Evolutionary conservation across 2,888 invertebrate species (phyloP), one percentile per base, ranked within the genome.

Genomic region (Apotomis capreana): DNA sequence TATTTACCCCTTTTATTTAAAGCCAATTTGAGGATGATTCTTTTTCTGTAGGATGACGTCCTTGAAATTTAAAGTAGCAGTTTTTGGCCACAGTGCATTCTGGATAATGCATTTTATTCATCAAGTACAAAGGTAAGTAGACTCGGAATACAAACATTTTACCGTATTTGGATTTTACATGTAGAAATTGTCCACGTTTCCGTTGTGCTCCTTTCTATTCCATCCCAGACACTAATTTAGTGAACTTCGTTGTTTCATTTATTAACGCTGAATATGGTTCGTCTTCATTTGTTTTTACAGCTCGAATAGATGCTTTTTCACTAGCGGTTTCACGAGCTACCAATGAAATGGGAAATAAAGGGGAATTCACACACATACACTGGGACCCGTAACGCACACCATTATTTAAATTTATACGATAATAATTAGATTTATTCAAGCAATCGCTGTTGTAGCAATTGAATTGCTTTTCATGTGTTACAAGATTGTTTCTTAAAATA

Each of bases 221-320:
- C 46, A 65, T 36, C 9, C 46, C 46, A 13, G 55, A 55, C 26
- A 65, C 65, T 65, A 46, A n/a, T 55, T 55, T 12, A n/a, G 26
- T 57, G 10, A 65, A 65, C 9, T 65, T 65, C 26, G 26, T 65
- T n/a, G 55, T 65, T n/a, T 65, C 65, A 46, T 65, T 65, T 9
- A 65, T 46, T 12, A 65, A 54, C 46, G 26, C 12, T 12, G 62
- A 57, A 6, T 57, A 62, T 10, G 46, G 15, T 4, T 57, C 51
- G 5, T 36, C 37, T 15, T 63, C 49, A 9, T 49, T 69, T 8
- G 57, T 4, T 12, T 57, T 37, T 5, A 26, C 5, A 15, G 8
- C 4, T n/a, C 46, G 12, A 13, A 62, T 52, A 26, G 8, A 36
- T 51, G 49, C 36, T 37, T 51, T 37, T 26, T 65, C 65, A 12